Conservation (phyloP, 2,888 invertebrate species). For the Parnassius smintheus region DNA sequence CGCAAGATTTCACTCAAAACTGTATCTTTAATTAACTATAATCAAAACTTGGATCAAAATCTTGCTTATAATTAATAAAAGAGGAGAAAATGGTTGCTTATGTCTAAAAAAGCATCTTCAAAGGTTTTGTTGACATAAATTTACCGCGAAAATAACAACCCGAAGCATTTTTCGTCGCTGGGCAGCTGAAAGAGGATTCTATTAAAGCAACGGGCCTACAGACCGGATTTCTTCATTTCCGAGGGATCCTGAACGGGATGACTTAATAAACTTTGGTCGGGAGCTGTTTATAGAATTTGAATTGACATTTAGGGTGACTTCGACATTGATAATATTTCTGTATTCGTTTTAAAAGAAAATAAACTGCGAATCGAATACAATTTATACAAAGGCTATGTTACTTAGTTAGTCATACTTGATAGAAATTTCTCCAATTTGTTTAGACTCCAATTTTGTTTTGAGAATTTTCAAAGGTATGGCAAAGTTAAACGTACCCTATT, state of each 20-base stretch:
- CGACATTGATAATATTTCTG: not conserved
- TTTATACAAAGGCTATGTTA: not conserved
- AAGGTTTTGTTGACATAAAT: constrained; percentile 27
- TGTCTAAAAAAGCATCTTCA: constrained; percentile 8
- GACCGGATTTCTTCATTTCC: constrained; percentile 70
- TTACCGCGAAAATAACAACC: constrained; percentile 42
- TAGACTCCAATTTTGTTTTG: too few species aligned
- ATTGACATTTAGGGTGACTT: constrained; percentile 14
- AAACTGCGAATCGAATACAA: not conserved
- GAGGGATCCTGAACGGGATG: constrained; percentile 43
- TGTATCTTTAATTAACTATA: too few species aligned
- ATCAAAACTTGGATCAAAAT: too few species aligned
- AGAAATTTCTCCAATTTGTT: too few species aligned
- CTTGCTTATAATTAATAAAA: too few species aligned
- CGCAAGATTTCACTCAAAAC: too few species aligned
- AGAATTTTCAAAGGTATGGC: too few species aligned
- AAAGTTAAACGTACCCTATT: too few species aligned
- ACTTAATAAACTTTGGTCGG: constrained; percentile 30
- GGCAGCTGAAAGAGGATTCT: constrained; percentile 50
- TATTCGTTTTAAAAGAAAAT: too few species aligned
- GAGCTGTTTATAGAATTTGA: constrained; percentile 18
- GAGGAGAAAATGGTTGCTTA: too few species aligned
- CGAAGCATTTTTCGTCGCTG: constrained; percentile 43
- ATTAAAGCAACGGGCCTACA: constrained; percentile 48
- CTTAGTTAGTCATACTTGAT: too few species aligned